phyloP scores from a whole-genome alignment of 1,140 invertebrate species.

The Meteorus sp. region DNA sequence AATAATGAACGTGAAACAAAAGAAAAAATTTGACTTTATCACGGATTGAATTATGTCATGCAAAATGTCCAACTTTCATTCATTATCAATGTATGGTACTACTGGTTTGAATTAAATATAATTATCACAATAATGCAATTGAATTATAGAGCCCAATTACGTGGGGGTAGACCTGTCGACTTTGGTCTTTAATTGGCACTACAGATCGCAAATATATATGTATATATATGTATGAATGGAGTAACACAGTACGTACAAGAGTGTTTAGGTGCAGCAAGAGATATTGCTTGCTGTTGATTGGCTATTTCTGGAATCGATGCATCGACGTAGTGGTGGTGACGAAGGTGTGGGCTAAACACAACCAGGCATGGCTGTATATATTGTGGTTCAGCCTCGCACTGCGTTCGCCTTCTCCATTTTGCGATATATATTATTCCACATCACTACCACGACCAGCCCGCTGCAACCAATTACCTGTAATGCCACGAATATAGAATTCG shows the following conservation, averaged over 20 bases:
- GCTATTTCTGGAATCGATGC: conserved; percentile 20
- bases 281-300: conserved; percentile 4
- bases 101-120: too few species aligned
- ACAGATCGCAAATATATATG: too few species aligned
- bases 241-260: not conserved
- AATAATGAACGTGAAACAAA: too few species aligned
- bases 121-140: too few species aligned
- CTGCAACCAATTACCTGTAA: conserved; percentile 23
- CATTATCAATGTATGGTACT: too few species aligned
- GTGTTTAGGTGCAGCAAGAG: not conserved
- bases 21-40: too few species aligned
- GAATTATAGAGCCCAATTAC: too few species aligned
- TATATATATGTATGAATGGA: not conserved
- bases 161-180: too few species aligned
- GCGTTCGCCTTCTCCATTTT: not conserved
- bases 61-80: too few species aligned
- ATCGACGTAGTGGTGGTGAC: not conserved
- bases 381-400: conserved; percentile 18
- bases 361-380: conserved; percentile 1
- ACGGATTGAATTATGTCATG: too few species aligned
- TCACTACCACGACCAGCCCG: not conserved
- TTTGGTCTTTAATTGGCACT: not conserved
- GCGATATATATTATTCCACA: too few species aligned
- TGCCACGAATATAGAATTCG: conserved; percentile 21
- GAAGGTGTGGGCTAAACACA: conserved; percentile 7